A percentile compares a stretch with the other conserved stretches of the same genome.
These are phyloP conservation scores for Erethizon dorsatum DNA, from an alignment of 2,797 vertebrate species.

Conservation along the genomic window DNA sequence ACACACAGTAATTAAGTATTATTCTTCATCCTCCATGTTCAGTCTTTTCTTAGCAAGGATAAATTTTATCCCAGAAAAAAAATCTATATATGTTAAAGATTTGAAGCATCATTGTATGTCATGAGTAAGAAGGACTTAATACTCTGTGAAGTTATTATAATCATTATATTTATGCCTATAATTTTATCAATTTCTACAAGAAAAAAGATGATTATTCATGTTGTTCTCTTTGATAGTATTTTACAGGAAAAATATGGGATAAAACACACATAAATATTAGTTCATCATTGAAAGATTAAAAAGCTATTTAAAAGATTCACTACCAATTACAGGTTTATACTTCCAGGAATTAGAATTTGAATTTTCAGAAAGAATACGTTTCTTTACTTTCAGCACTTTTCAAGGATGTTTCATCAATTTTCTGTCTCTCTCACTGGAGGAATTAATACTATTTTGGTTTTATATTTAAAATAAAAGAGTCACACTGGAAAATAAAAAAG, in stretches of 20 bases:
- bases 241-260: neutral
- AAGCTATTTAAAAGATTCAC: neutral
- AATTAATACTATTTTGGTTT: slow-evolving; percentile 34
- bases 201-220: neutral
- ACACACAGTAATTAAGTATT: slow-evolving; percentile 18
- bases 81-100: neutral
- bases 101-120: neutral
- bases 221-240: neutral
- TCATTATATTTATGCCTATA: neutral
- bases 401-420: slow-evolving; percentile 8
- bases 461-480: slow-evolving; percentile 48
- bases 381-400: neutral
- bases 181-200: neutral
- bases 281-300: neutral
- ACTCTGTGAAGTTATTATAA: neutral
- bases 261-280: neutral
- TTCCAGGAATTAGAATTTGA: neutral
- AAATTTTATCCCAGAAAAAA: slow-evolving; percentile 21
- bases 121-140: neutral
- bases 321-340: neutral
- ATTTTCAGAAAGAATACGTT: neutral
- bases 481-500: slow-evolving; percentile 40
- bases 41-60: neutral
- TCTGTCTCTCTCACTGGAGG: neutral
- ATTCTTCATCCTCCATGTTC: neutral